Percentiles rank a stretch among this genome's conserved stretches.
phyloP scores from a whole-genome alignment of 2,113 vertebrate species.

The Pipra filicauda region DNA sequence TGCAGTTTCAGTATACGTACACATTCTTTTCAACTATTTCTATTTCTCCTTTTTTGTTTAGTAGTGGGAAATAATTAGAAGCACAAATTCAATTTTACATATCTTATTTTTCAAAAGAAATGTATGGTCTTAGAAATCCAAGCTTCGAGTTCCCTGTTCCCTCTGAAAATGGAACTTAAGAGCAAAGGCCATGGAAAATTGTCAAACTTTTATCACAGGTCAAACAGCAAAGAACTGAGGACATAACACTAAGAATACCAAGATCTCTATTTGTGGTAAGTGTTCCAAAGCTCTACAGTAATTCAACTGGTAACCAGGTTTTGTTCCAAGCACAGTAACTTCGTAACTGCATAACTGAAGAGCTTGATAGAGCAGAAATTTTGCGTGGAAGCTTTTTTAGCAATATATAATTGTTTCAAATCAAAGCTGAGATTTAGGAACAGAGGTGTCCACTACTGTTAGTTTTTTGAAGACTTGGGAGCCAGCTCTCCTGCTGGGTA shows the following conservation, averaged over 20 bases:
- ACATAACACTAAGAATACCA: neutral
- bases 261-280: neutral
- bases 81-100: neutral
- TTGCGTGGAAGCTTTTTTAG: neutral
- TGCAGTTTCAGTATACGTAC: neutral
- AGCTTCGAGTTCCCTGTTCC: neutral
- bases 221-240: neutral
- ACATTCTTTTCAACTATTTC: neutral
- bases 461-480: neutral
- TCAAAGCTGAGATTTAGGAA: neutral
- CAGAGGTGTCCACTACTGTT: neutral
- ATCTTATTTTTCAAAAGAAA: neutral
- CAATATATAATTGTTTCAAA: neutral
- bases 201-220: neutral
- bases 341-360: neutral
- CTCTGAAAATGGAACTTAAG: neutral
- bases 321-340: neutral
- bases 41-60: neutral
- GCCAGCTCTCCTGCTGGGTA: neutral
- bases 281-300: neutral
- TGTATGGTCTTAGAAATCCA: neutral
- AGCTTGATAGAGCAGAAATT: neutral
- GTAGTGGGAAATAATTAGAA: neutral
- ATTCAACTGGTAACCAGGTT: neutral
- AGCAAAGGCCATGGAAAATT: neutral